Evolutionary conservation across 1,140 invertebrate genomes (phyloP), one percentile per base, ranked within the genome.

Genomic region (Cyclina sinensis): DNA sequence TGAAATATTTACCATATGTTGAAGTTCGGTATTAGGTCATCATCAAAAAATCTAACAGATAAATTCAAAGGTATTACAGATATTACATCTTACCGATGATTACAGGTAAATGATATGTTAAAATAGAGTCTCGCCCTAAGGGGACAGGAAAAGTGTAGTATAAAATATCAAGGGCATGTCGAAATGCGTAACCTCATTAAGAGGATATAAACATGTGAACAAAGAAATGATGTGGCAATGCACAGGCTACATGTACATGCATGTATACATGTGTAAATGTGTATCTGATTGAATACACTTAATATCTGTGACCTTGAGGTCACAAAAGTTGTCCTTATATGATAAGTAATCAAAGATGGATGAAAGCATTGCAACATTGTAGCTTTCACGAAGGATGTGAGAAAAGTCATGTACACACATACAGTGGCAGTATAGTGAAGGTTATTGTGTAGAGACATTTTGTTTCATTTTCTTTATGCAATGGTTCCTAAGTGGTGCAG

Each of bases 141-240:
- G 74, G 74, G 74, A 78, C 74, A 78, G 14, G 74, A 78, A 11
- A 78, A 78, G 74, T 78, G 32, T 46, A 24, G 11, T 51, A 43
- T 78, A 46, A 46, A 78, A 4, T 70, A 32, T 70, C 65, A 30
- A 70, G 7, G 9, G 65, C 32, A 14, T 39, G 65, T 4, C 16
- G 5, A 57, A 57, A 57, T 5, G 5, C 54, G 24, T 57, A 57
- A 57, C 54, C 5, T 27, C 21, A 18, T 57, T 9, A 24, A 9
- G 16, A n/a, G n/a, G n/a, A n/a, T n/a, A 24, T 57, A 24, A n/a
- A 57, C 24, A 57, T 57, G 54, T 18, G 3, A 3, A 21, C 54
- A 9, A 57, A 21, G 18, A 57, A 57, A 9, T 57, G 54, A 57
- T 27, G 54, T 57, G 54, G 54, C 24, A 43, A 43, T 43, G n/a